These are phyloP conservation scores for Tychaedon coryphoeus DNA, from an alignment of 2,113 vertebrate genomes.

Conservation along the genomic window DNA sequence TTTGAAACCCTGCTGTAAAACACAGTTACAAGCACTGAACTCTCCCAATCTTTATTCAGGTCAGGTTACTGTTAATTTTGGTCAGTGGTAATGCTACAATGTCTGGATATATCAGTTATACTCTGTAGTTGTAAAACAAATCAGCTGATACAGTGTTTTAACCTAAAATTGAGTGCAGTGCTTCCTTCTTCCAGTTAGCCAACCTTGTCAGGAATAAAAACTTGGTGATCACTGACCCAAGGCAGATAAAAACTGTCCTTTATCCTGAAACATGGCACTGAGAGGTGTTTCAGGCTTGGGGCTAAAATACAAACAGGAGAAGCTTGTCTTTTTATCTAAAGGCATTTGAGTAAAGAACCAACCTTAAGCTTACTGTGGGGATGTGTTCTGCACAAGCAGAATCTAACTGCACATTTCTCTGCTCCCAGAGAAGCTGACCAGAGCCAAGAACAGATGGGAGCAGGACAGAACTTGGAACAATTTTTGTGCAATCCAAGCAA, in stretches of 20 bases:
- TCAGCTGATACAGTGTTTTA: background rate
- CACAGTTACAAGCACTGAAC: background rate
- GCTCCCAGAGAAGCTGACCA: background rate
- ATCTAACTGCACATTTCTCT: background rate
- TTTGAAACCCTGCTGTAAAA: background rate
- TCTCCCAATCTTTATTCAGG: background rate
- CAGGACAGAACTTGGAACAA: background rate
- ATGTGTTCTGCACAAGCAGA: background rate
- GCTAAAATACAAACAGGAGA: background rate
- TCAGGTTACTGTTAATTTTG: background rate
- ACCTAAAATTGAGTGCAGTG: background rate
- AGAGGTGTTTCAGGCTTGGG: background rate
- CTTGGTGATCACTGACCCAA: background rate
- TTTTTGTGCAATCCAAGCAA: background rate
- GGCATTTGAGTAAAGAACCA: background rate
- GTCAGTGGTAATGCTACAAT: background rate
- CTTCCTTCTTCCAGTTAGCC: background rate
- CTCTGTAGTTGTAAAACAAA: background rate
- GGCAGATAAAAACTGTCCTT: background rate
- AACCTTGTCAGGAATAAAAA: background rate
- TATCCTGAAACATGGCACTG: background rate
- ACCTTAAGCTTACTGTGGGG: background rate
- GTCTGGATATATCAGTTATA: background rate
- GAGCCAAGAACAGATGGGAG: conserved; percentile 19
- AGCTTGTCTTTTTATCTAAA: background rate